phyloP scores from a whole-genome alignment of 2,888 invertebrate species.

The Agonopterix subpropinquella region DNA sequence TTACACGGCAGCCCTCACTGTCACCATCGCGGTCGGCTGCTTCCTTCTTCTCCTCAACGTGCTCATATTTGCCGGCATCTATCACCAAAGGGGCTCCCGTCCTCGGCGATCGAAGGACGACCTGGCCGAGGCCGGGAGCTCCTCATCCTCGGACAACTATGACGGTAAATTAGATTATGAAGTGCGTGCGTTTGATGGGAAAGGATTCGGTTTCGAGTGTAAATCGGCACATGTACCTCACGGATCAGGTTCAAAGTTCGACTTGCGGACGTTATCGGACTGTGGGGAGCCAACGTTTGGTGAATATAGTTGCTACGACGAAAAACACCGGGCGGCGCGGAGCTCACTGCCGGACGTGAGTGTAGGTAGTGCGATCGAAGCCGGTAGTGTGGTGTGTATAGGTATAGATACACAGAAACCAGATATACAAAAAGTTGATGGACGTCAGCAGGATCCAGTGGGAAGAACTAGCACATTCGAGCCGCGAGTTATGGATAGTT shows the following conservation, averaged over 20 bases:
- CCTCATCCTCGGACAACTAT: conserved; percentile 79
- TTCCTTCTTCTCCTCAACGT: conserved; percentile 88
- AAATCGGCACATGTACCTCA: conserved; percentile 74
- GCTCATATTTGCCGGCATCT: conserved; percentile 91
- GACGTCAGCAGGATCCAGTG: conserved; percentile 43
- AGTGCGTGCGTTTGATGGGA: conserved; percentile 69
- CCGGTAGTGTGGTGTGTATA: conserved; percentile 69
- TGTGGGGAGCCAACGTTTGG: conserved; percentile 75
- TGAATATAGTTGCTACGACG: conserved; percentile 81
- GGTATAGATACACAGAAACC: conserved; percentile 71
- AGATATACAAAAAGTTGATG: conserved; percentile 67
- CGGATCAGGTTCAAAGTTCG: conserved; percentile 59
- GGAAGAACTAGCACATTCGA: conserved; percentile 69
- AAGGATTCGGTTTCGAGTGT: conserved; percentile 74
- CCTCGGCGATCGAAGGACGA: conserved; percentile 87
- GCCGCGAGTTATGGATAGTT: conserved; percentile 68
- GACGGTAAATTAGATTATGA: conserved; percentile 75
- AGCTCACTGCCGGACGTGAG: conserved; percentile 77
- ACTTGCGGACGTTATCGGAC: conserved; percentile 69
- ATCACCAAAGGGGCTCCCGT: conserved; percentile 85
- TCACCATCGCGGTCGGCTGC: conserved; percentile 91
- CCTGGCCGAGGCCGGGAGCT: conserved; percentile 82
- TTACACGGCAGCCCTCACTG: conserved; percentile 91
- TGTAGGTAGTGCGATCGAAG: conserved; percentile 77
- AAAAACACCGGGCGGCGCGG: conserved; percentile 75